phyloP scores from a whole-genome alignment of 2,888 invertebrate species.

The Alloscopus bannaensis region DNA sequence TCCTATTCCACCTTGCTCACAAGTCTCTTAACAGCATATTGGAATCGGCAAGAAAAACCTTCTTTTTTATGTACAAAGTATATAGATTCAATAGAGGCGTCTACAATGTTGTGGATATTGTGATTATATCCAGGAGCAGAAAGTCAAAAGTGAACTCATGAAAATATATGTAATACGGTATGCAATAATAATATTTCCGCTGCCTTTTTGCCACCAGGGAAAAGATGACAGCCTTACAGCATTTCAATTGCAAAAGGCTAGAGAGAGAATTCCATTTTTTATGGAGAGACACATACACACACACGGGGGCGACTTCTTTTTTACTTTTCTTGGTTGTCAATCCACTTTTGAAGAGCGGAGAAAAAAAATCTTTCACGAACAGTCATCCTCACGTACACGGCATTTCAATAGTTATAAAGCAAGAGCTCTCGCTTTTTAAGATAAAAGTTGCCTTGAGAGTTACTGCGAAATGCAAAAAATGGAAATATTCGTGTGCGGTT shows the following conservation, averaged over 20 bases:
- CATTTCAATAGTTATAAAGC: neutral
- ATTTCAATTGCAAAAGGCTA: constrained; percentile 45
- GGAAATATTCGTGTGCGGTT: neutral
- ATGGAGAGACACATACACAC: constrained; percentile 11
- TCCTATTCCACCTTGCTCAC: neutral
- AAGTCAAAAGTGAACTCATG: neutral
- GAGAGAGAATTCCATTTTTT: constrained; percentile 25
- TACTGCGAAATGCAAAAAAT: neutral
- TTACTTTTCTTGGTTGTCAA: constrained; percentile 50
- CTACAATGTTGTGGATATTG: neutral
- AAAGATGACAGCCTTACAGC: constrained; percentile 23
- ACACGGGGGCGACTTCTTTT: no score
- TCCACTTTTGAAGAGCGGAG: constrained; percentile 35
- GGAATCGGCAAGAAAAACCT: neutral
- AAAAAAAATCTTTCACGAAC: constrained; percentile 42
- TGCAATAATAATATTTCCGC: neutral
- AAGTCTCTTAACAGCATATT: neutral
- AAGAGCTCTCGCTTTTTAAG: constrained; percentile 2
- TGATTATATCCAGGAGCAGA: neutral
- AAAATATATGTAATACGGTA: no score
- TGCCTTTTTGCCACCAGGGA: constrained; percentile 1
- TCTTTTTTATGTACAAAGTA: neutral
- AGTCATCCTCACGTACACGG: constrained; percentile 21
- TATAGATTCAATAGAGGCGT: neutral
- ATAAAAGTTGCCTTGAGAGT: neutral